A percentile compares a stretch with the other conserved stretches of the same genome.
These are phyloP conservation scores for Drosophila yooni DNA, from an alignment of 2,888 invertebrate genomes.

Conservation along the genomic window DNA sequence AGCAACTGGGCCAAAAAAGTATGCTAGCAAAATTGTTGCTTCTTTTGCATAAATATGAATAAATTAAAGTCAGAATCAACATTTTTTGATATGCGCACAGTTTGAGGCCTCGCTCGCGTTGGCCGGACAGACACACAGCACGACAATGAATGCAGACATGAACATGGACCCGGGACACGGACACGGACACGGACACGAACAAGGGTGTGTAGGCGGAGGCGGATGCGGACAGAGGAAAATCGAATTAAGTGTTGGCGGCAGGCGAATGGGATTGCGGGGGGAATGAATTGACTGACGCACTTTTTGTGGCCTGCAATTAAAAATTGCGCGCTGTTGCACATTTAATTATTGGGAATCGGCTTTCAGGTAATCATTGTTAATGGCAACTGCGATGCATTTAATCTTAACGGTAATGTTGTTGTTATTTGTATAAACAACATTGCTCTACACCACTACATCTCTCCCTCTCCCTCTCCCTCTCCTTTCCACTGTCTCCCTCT, in stretches of 20 bases:
- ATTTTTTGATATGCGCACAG: slow-evolving; percentile 69
- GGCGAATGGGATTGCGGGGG: slow-evolving; percentile 1
- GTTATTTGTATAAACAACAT: slow-evolving; percentile 23
- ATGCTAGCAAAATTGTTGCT: slow-evolving; percentile 70
- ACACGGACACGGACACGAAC: slow-evolving; percentile 14
- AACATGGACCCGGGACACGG: slow-evolving; percentile 40
- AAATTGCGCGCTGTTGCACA: slow-evolving; percentile 81
- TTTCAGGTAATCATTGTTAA: slow-evolving; percentile 81
- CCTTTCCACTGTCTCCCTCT: background rate
- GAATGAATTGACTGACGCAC: slow-evolving; percentile 40
- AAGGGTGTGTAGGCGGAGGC: background rate
- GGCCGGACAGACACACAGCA: slow-evolving; percentile 9
- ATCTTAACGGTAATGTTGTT: slow-evolving; percentile 59
- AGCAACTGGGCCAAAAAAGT: slow-evolving; percentile 56
- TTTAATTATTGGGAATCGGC: slow-evolving; percentile 82
- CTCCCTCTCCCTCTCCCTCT: background rate
- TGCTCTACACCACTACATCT: background rate
- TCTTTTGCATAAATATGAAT: slow-evolving; percentile 80
- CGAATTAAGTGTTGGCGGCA: slow-evolving; percentile 19
- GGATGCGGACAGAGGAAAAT: slow-evolving; percentile 10
- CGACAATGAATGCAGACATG: slow-evolving; percentile 40
- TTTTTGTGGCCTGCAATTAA: slow-evolving; percentile 76
- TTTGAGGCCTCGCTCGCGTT: slow-evolving; percentile 22
- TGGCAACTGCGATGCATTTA: slow-evolving; percentile 79
- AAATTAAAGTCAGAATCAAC: slow-evolving; percentile 78